These are phyloP conservation scores for Chaetodon trifascialis DNA, from an alignment of 2,113 vertebrate genomes.

Conservation along the genomic window DNA sequence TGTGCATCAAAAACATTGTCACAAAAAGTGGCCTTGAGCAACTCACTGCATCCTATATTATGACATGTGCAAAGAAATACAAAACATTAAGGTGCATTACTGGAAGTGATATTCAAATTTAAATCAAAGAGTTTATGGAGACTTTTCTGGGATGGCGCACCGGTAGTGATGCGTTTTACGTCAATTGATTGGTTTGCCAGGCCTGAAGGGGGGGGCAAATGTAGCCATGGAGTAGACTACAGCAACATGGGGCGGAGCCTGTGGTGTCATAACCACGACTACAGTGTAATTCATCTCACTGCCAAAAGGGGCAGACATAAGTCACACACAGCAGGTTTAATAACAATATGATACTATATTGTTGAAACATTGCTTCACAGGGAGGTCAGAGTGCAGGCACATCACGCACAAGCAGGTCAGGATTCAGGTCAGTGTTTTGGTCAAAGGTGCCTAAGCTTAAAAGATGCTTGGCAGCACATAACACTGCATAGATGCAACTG, in stretches of 20 bases:
- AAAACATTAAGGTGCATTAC: neutral
- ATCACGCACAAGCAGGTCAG: slow-evolving; percentile 8
- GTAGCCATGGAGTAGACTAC: too few relatives aligned
- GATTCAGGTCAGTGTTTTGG: neutral
- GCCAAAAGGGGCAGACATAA: too few relatives aligned
- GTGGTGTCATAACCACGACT: too few relatives aligned
- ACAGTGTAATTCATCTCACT: too few relatives aligned
- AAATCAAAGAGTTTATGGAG: too few relatives aligned
- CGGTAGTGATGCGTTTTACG: too few relatives aligned
- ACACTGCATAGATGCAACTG: slow-evolving; percentile 11
- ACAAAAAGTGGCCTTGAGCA: neutral
- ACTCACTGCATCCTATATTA: neutral
- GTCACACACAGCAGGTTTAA: too few relatives aligned
- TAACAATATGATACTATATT: neutral
- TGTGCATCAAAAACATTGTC: neutral
- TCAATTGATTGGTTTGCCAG: too few relatives aligned
- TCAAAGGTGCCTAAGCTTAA: slow-evolving; percentile 1
- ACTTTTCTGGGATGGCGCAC: too few relatives aligned
- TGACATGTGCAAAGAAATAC: neutral
- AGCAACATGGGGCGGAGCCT: too few relatives aligned
- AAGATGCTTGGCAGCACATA: slow-evolving; percentile 6
- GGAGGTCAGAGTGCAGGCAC: neutral
- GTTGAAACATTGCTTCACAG: neutral
- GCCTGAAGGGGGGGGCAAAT: too few relatives aligned
- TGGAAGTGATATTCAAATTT: neutral